Percentiles rank a stretch among this genome's conserved stretches.
Evolutionary conservation across 2,888 invertebrate genomes (phyloP).

Genomic region (Amiota minor): DNA sequence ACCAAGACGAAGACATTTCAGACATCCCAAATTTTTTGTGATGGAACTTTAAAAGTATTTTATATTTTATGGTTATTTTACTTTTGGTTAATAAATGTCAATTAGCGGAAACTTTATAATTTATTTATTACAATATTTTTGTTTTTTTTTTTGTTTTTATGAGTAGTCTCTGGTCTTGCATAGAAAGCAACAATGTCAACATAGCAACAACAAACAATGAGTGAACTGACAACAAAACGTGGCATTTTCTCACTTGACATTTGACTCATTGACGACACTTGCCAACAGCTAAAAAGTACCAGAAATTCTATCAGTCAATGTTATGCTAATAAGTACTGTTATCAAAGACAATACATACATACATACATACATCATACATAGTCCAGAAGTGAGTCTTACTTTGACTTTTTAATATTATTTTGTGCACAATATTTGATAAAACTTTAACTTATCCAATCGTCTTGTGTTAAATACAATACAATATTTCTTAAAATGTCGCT

Average conservation of each 20-base stretch:
- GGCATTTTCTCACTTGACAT: slow-evolving; percentile 63
- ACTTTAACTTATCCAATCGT: background rate
- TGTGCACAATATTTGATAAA: too few species aligned
- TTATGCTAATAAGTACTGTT: slow-evolving; percentile 23
- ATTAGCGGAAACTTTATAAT: slow-evolving; percentile 45
- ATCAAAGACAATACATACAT: background rate
- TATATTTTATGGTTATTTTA: slow-evolving; percentile 37
- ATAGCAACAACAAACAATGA: slow-evolving; percentile 39
- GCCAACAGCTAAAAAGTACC: background rate
- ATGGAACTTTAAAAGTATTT: slow-evolving; percentile 49
- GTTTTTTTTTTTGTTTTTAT: slow-evolving; percentile 26
- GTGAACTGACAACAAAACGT: slow-evolving; percentile 53
- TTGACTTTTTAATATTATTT: too few species aligned
- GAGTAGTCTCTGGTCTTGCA: slow-evolving; percentile 26
- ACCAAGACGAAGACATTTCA: background rate
- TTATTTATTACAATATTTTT: slow-evolving; percentile 32
- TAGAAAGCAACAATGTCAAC: slow-evolving; percentile 33
- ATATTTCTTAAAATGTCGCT: slow-evolving; percentile 39
- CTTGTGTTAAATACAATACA: background rate
- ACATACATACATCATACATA: too few species aligned
- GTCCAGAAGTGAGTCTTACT: too few species aligned
- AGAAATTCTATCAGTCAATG: background rate
- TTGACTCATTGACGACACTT: slow-evolving; percentile 58
- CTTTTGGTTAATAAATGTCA: slow-evolving; percentile 58
- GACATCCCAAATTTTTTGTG: background rate